Base-by-base conservation (phyloP, 2,113 vertebrate genomes). In the Genyomyrus donnyi region DNA sequence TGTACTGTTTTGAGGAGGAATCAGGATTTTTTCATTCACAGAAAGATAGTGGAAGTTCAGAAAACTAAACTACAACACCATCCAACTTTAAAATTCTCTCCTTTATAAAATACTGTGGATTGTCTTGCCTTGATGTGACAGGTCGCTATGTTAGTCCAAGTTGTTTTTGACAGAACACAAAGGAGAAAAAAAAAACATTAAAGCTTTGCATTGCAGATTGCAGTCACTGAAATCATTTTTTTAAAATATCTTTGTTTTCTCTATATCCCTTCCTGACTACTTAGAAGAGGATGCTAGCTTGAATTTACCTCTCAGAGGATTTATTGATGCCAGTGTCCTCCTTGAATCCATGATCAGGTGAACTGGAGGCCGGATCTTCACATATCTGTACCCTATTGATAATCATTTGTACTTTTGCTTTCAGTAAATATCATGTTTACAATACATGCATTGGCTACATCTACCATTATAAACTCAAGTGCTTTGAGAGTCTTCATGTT, bases 151-250 rank as follows among this genome's bases (percentile, higher is more conserved):
- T 95, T 94, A 93, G 93, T 92, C 93, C 92, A 94, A 95, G 95
- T 95, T 95, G 92, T 92, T 95, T 96, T 95, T 95, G 95, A 96
- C 95, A 95, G 93, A 95, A 93, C 92, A 95, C 94, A 95, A 94
- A 94, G 93, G 91, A 91, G 85, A 49, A 50, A 89, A 90, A 21
- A 45, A 80, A 93, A 92, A 92, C 92, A 92, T 92, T 87, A 93
- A 93, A 92, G 91, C 89, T 90, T 88, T 91, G 91, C 87, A 89
- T 86, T 93, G 92, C 91, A 91, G 91, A 95, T 94, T 93, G 90
- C 89, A 89, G 95, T 91, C 91, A 90, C 86, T 93, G 90, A 50
- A 94, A 95, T 94, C 90, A 92, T 92, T 94, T 94, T 53, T 92
- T 93, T 92, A 3, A 52, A 83, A 89, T 56, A 88, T 92, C 89